phyloP scores from a whole-genome alignment of 2,888 invertebrate species.

The Sesia apiformis region DNA sequence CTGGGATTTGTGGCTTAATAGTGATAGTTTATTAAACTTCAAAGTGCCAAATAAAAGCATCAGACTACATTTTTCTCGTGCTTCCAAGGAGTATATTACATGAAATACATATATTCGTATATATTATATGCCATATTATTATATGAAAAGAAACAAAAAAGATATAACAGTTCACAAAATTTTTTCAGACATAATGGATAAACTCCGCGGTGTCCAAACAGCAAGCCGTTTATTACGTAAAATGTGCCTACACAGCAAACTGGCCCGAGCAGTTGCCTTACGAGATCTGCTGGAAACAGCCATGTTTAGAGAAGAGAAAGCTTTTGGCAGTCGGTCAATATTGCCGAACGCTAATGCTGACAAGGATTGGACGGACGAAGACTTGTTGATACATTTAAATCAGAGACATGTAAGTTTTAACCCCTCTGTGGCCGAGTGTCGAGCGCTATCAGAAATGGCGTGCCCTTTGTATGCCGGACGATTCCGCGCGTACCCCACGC shows the following conservation, averaged over 20 bases:
- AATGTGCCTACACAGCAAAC: slow-evolving; percentile 78
- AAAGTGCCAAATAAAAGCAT: no score
- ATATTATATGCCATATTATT: no score
- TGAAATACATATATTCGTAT: no score
- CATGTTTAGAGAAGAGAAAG: slow-evolving; percentile 78
- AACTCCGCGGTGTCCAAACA: slow-evolving; percentile 78
- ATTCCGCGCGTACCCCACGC: no score
- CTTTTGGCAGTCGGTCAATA: slow-evolving; percentile 80
- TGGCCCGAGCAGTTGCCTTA: slow-evolving; percentile 82
- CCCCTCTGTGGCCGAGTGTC: no score
- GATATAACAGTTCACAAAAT: neutral
- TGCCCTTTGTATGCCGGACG: no score
- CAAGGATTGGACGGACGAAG: slow-evolving; percentile 47
- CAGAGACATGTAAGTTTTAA: slow-evolving; percentile 79
- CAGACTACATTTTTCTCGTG: no score
- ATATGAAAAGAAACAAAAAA: neutral
- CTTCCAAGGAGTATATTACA: no score
- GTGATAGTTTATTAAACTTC: no score
- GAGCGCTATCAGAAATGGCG: no score
- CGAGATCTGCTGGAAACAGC: slow-evolving; percentile 83
- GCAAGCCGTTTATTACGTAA: slow-evolving; percentile 78
- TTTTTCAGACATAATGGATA: slow-evolving; percentile 73
- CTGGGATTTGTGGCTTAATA: no score
- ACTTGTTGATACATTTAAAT: slow-evolving; percentile 80
- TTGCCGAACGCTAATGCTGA: slow-evolving; percentile 20